A percentile compares a stretch with the other conserved stretches of the same genome.
Conservation (phyloP, 2,888 invertebrate genomes). For the Cheilosia pagana region DNA sequence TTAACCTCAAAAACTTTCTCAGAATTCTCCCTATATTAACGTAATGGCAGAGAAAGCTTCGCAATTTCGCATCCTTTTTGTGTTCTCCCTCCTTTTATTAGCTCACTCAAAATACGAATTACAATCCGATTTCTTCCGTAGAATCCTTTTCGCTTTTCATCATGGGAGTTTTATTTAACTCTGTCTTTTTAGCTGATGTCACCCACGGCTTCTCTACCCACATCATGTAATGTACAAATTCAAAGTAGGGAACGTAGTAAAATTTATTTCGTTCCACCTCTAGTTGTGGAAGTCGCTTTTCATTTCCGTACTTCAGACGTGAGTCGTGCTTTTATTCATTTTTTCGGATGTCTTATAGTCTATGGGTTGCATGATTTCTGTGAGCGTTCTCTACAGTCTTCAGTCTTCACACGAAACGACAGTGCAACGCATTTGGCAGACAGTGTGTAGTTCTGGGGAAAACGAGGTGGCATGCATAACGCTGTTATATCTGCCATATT, state of each 20-base stretch:
- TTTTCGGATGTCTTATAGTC: neutral
- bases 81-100: conserved; percentile 24
- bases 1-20: too few relatives aligned
- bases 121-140: conserved; percentile 41
- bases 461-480: conserved; percentile 47
- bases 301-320: conserved; percentile 48
- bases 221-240: conserved; percentile 18
- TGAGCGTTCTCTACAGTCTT: neutral
- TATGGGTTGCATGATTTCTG: neutral
- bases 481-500: conserved; percentile 68
- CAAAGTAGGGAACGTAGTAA: conserved; percentile 48
- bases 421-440: conserved; percentile 28
- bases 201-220: neutral
- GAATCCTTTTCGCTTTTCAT: conserved; percentile 52
- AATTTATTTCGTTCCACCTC: conserved; percentile 51
- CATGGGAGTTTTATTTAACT: conserved; percentile 42
- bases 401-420: neutral
- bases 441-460: neutral
- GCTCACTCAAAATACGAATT: conserved; percentile 4
- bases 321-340: conserved; percentile 21
- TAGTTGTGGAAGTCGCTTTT: conserved; percentile 30
- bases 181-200: conserved; percentile 9
- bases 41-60: conserved; percentile 38
- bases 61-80: conserved; percentile 6
- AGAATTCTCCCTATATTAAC: conserved; percentile 11